Evolutionary conservation across 2,888 invertebrate genomes (phyloP).

Genomic region (Tortricodes alternella): DNA sequence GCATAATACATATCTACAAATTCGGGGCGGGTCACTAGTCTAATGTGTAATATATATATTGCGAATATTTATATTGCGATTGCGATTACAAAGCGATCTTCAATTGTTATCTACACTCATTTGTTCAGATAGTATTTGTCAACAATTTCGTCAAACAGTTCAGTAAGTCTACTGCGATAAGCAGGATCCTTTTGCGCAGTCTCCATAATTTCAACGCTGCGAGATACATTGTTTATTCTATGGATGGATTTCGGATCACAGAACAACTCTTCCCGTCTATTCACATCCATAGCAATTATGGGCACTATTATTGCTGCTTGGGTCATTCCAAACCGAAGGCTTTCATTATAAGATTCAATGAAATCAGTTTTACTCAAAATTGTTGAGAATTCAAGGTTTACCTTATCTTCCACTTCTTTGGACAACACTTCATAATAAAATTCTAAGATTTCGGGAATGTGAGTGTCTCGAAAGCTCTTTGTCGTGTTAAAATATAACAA

Average conservation of each 20-base stretch:
- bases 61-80: too few relatives aligned
- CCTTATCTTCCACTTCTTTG: constrained; percentile 60
- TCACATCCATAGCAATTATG: constrained; percentile 50
- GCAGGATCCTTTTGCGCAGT: constrained; percentile 49
- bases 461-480: constrained; percentile 61
- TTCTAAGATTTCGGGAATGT: constrained; percentile 70
- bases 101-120: background rate
- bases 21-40: too few relatives aligned
- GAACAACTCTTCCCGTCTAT: constrained; percentile 54
- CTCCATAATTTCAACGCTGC: constrained; percentile 60
- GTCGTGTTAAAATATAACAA: constrained; percentile 81
- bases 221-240: constrained; percentile 52
- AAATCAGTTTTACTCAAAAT: constrained; percentile 49
- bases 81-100: too few relatives aligned
- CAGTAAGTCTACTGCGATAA: constrained; percentile 70
- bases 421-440: constrained; percentile 79
- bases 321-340: constrained; percentile 60
- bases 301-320: constrained; percentile 68
- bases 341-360: constrained; percentile 52
- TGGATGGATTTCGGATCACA: constrained; percentile 46
- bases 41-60: too few relatives aligned
- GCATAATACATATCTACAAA: too few relatives aligned
- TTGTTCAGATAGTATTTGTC: constrained; percentile 62
- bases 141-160: constrained; percentile 81
- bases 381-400: constrained; percentile 43